Percentiles rank a stretch among this genome's conserved stretches.
Evolutionary conservation across 2,113 vertebrate genomes (phyloP).

Genomic region (Dascyllus trimaculatus): DNA sequence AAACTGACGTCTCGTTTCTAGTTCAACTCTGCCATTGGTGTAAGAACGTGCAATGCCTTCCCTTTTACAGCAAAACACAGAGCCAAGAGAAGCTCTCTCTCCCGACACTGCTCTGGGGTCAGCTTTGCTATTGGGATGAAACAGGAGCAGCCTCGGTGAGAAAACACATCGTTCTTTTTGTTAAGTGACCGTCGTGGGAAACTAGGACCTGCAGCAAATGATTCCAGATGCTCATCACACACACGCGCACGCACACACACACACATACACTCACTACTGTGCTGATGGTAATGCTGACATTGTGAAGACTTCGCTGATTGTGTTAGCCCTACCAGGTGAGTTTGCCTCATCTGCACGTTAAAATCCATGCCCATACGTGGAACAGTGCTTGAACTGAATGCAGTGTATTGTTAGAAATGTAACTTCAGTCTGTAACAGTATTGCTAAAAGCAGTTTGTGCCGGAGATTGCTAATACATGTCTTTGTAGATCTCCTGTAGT

Average conservation of each 20-base stretch:
- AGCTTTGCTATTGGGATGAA: conserved; percentile 69
- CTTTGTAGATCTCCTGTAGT: conserved; percentile 99
- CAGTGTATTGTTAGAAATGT: conserved; percentile 66
- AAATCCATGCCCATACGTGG: conserved; percentile 58
- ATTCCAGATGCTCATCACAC: conserved; percentile 73
- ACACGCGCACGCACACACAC: not conserved
- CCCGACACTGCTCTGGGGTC: conserved; percentile 61
- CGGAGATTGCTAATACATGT: conserved; percentile 92
- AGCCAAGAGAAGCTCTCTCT: conserved; percentile 51
- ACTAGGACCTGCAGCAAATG: conserved; percentile 69
- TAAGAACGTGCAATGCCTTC: conserved; percentile 60
- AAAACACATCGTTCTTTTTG: conserved; percentile 71
- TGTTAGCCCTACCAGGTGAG: conserved; percentile 63
- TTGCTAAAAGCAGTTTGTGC: conserved; percentile 71
- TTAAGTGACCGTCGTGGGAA: conserved; percentile 76
- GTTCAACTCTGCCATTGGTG: conserved; percentile 45
- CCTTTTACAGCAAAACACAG: conserved; percentile 55
- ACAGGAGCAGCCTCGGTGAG: conserved; percentile 72
- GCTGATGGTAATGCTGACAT: conserved; percentile 61
- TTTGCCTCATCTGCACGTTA: conserved; percentile 50
- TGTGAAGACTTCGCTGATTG: conserved; percentile 64
- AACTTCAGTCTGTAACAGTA: conserved; percentile 78
- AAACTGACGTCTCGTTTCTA: conserved; percentile 33
- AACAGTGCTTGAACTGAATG: conserved; percentile 77
- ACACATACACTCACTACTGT: conserved; percentile 33